phyloP scores from a whole-genome alignment of 2,888 invertebrate species.

The Pachycephus smyrnensis region DNA sequence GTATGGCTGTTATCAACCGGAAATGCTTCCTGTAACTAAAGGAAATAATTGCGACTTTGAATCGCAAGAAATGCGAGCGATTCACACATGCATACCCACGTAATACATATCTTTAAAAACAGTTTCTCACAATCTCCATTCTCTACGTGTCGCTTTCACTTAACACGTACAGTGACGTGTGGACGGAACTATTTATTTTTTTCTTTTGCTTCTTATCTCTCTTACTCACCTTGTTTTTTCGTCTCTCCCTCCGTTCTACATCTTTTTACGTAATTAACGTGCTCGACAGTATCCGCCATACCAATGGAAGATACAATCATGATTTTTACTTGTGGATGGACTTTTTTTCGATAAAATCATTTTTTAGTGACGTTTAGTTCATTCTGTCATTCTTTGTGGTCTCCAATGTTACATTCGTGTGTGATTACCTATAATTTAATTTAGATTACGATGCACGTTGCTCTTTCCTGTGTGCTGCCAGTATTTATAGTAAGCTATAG shows the following conservation, averaged over 20 bases:
- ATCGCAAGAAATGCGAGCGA: not conserved
- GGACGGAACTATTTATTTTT: not conserved
- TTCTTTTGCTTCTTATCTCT: not conserved
- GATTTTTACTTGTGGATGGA: not conserved
- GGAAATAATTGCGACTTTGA: not conserved
- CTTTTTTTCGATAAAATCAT: not conserved
- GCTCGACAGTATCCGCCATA: not conserved
- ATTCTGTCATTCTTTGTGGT: not conserved
- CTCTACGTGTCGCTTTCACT: not conserved
- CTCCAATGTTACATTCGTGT: too few relatives aligned
- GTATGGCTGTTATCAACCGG: not conserved
- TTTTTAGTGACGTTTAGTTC: not conserved
- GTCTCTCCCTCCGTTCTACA: not conserved
- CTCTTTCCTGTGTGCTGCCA: not conserved
- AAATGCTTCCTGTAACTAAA: not conserved
- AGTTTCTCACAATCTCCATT: not conserved
- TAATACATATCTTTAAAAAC: not conserved
- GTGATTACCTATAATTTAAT: too few relatives aligned
- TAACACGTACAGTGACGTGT: not conserved
- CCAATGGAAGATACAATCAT: not conserved
- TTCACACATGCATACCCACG: not conserved
- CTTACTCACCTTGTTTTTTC: not conserved
- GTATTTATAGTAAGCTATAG: not conserved
- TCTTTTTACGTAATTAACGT: not conserved
- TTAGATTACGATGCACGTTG: not conserved